Base-by-base conservation (phyloP, 1,140 invertebrate genomes). In the Leptinotarsa defecta region DNA sequence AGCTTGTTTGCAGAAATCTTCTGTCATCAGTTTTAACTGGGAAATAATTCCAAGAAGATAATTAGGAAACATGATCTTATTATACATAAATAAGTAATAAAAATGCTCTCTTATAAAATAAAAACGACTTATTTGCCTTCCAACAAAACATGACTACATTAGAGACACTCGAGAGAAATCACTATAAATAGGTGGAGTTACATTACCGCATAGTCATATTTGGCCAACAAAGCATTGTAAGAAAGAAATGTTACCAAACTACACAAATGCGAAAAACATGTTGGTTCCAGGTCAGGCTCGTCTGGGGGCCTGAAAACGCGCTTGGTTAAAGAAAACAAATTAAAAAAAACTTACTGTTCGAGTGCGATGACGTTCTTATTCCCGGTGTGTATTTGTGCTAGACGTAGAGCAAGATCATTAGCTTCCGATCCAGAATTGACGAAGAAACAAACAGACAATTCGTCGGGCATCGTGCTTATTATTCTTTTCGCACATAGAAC, bases 381-480 rank as follows among this genome's bases (percentile, higher is more conserved):
- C 77, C 93, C 92, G 3, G 97, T 99, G 83, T 98, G 93, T 64
- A 95, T 91, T 74, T 93, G 89, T 1, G 97, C 96, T 63, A 99
- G 87, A 65, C 97, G 90, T 6, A 99, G 85, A 0, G 98, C 98
- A 77, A 99, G 88, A 87, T 99, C 98, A 87, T 99, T 99, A 3
- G 98, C 97, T 88, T 99, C 98, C 43, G 97, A 99, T n/a, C 97
- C 98, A 3, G 98, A 99, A 86, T 99, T 99, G 19, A 98, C 96
- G 80, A 99, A 95, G 87, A 95, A 99, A 83, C 97, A 98, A 8
- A 99, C 96, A 17, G 94, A 95, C n/a, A 96, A 85, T 52, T 90
- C 88, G 70, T 92, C 89, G 3, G 94, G 94, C 83, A 99, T 89
- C 20, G 96, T 93, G 65, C 90, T 90, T 4, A 94, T 91, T 74